A percentile compares a stretch with the other conserved stretches of the same genome.
These are phyloP conservation scores for Eilema griseolum DNA, from an alignment of 2,888 invertebrate genomes.

Conservation along the genomic window DNA sequence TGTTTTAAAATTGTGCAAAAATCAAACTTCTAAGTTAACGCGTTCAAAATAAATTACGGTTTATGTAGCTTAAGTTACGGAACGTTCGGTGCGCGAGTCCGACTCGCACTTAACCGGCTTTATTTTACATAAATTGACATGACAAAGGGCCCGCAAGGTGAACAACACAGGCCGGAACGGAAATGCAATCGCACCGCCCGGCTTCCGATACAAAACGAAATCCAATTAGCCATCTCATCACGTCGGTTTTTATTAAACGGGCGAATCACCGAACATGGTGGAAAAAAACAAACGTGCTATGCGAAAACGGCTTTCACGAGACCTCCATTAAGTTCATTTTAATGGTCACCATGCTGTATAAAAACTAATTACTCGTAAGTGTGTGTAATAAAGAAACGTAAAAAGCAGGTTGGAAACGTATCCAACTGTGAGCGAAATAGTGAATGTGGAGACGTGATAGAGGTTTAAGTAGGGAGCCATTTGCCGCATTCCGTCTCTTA, in stretches of 20 bases:
- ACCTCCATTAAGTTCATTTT: constrained; percentile 70
- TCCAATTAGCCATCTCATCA: constrained; percentile 81
- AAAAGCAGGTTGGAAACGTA: constrained; percentile 52
- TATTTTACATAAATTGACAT: constrained; percentile 59
- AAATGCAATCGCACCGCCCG: constrained; percentile 65
- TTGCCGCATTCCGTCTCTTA: not conserved
- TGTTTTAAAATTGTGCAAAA: no score
- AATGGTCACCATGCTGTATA: constrained; percentile 63
- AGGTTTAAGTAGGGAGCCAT: not conserved
- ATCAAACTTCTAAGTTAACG: no score
- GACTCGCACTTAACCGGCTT: no score
- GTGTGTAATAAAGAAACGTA: constrained; percentile 61
- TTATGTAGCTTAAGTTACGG: no score
- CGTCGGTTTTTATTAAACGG: constrained; percentile 73
- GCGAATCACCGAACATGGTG: constrained; percentile 69
- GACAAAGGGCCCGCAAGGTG: constrained; percentile 66
- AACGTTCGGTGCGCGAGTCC: no score
- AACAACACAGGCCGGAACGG: constrained; percentile 63
- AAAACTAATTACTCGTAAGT: constrained; percentile 66
- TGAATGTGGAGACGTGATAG: constrained; percentile 24
- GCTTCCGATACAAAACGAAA: constrained; percentile 78
- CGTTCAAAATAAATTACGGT: no score
- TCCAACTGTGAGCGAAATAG: constrained; percentile 55
- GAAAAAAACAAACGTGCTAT: constrained; percentile 60
- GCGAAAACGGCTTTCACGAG: constrained; percentile 69